A percentile compares a stretch with the other conserved stretches of the same genome.
These are phyloP conservation scores for Carollia perspicillata DNA, from an alignment of 2,113 vertebrate genomes.

Conservation along the genomic window DNA sequence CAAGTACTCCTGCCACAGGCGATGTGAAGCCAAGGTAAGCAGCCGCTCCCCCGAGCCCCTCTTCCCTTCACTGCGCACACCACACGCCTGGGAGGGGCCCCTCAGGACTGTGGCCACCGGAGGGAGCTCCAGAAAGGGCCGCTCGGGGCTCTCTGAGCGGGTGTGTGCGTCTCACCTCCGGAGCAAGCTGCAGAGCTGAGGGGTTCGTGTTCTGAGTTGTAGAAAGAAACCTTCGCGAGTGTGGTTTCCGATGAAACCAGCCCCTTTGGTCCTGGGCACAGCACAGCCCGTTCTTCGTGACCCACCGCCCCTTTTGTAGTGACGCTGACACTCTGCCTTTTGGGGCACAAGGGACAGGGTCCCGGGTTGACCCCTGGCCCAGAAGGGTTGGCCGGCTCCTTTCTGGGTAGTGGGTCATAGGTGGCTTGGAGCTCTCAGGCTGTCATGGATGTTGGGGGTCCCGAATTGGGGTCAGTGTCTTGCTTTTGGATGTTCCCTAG, in stretches of 20 bases:
- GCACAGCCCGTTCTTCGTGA: background rate
- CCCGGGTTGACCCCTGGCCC: accelerated
- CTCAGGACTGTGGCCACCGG: background rate
- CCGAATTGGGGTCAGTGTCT: too few relatives aligned
- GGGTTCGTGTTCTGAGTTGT: background rate
- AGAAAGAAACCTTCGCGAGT: conserved; percentile 6
- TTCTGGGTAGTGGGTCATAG: background rate
- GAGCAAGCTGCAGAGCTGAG: background rate
- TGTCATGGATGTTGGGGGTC: accelerated
- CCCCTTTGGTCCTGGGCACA: background rate
- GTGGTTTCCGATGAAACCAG: conserved; percentile 17
- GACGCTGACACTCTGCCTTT: background rate
- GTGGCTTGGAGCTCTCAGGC: background rate
- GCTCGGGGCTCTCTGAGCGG: background rate
- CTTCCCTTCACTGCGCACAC: accelerated
- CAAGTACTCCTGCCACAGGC: conserved; percentile 82
- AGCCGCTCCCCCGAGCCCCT: background rate
- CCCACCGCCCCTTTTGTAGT: background rate
- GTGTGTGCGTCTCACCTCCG: background rate
- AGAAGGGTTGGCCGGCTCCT: background rate
- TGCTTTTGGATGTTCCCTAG: background rate
- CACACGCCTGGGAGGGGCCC: background rate
- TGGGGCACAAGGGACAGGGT: accelerated
- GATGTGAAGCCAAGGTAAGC: conserved; percentile 84
- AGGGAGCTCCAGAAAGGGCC: background rate